Base-by-base conservation (phyloP, 2,113 vertebrate genomes). In the Actenoides hombroni region DNA sequence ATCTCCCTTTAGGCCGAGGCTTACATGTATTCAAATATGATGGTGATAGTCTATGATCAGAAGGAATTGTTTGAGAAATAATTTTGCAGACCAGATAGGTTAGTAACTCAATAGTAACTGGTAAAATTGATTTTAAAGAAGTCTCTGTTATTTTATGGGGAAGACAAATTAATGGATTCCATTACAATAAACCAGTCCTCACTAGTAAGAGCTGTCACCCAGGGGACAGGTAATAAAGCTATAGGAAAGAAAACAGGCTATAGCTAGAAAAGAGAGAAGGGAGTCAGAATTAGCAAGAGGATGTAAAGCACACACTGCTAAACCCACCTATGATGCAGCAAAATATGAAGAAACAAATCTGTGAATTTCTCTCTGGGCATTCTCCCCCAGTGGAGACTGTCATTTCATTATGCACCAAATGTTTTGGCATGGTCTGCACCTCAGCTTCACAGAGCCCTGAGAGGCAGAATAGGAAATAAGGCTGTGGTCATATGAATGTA, bases 401-500 rank as follows among this genome's bases (percentile, higher is more conserved):
- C 5, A 26, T 70, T 86, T 92, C 17, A 5, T 18, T 70, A 49
- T n/a, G 23, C 17, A 37, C 11, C 28, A 71, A 31, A 21, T 60
- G 6, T 83, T 95, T 82, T 67, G 65, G 13, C 53, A 56, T 23
- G 26, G 13, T 29, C 51, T 65, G 20, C 18, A 42, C 20, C 26
- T 78, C 67, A 61, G 1, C 19, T 44, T 60, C 33, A 37, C 65
- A 42, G 65, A 82, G 33, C 9, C 35, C 39, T 46, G 42, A 59
- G 78, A 83, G 42, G 26, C 33, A 56, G 29, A 31, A 11, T 73
- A 18, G 20, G 42, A 68, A 69, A 77, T 51, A 73, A 67, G 4
- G 6, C 4, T 7, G 7, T 2, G 0, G 25, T 48, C 11, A 37
- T n/a, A 25, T 26, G 8, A 31, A 67, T 60, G 16, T n/a, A 9